Evolutionary conservation across 1,140 invertebrate genomes (phyloP), one percentile per base, ranked within the genome.

Genomic region (Calephelis nemesis): DNA sequence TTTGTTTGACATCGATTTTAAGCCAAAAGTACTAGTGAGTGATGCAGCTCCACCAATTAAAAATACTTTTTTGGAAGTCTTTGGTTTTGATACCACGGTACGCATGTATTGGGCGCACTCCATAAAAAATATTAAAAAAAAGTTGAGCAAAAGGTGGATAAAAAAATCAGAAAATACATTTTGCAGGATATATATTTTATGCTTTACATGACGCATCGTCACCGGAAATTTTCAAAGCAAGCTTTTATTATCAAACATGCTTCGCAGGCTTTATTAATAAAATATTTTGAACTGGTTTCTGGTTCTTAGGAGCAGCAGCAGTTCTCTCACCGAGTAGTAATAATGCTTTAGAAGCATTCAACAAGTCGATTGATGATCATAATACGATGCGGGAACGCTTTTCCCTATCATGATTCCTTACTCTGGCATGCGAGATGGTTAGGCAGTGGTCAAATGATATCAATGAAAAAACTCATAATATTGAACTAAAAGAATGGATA

Each of bases 281-380:
- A 42, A 11, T 66, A 66, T 40, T 15, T 66, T 12, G 40, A 66
- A 66, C 30, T n/a, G n/a, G n/a, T n/a, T n/a, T n/a, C 5, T 66
- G 65, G 65, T 66, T 45, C 40, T 39, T 66, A 45, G 65, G 40
- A 54, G 65, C 52, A 60, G 50, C 65, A 58, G 49, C 65, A 45
- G 6, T 54, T 39, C 45, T 52, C 11, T 13, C 65, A 54, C 12
- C 50, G 40, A 66, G n/a, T 49, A 48, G 50, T 12, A 65, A 65
- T 42, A 65, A 65, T 42, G 49, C 64, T n/a, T 49, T 65, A n/a
- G 64, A 65, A 40, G 47, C 64, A 40, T 65, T 65, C 42, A 65
- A 65, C 11, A 48, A 48, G 47, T 11, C 9, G 12, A 48, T 48
- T 48, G 1, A 48, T 12, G 30, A 30, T 30, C 30, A 30, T 4